phyloP scores from a whole-genome alignment of 2,888 invertebrate species.

The Helleia helle region DNA sequence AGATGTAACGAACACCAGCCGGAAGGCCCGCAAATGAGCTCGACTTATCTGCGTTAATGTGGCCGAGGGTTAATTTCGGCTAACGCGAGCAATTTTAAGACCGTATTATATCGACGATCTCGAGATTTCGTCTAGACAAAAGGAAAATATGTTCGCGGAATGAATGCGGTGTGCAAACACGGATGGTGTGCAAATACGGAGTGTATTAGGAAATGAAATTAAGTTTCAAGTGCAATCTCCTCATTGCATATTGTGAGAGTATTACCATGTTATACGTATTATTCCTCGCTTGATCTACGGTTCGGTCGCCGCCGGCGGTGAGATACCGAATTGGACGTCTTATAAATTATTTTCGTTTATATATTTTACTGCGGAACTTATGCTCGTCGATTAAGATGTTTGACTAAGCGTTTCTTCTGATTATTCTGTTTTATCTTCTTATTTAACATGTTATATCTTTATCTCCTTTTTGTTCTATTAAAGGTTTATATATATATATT shows the following conservation, averaged over 20 bases:
- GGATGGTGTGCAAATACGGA: conserved; percentile 55
- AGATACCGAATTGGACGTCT: conserved; percentile 19
- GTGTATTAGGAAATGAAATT: conserved; percentile 69
- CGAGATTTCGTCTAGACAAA: conserved; percentile 61
- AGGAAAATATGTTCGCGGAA: conserved; percentile 66
- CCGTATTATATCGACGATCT: conserved; percentile 37
- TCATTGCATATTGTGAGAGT: conserved; percentile 36
- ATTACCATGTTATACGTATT: too few relatives aligned
- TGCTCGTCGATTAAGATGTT: too few relatives aligned
- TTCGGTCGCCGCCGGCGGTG: conserved; percentile 25
- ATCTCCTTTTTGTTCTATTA: too few relatives aligned
- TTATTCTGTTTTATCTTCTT: too few relatives aligned
- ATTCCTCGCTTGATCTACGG: conserved; percentile 25
- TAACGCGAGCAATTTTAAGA: conserved; percentile 71
- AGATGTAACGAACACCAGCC: conserved; percentile 70
- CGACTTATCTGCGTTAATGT: conserved; percentile 72
- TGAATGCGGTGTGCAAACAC: conserved; percentile 60
- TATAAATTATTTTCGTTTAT: conserved; percentile 2
- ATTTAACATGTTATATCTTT: too few relatives aligned
- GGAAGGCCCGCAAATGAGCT: conserved; percentile 74
- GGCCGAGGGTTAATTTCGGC: conserved; percentile 72
- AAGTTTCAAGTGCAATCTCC: conserved; percentile 54
- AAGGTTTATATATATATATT: too few relatives aligned
- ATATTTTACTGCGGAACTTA: too few relatives aligned
- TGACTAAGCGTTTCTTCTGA: too few relatives aligned